Evolutionary conservation across 2,888 invertebrate species (phyloP).

Genomic region (Caenorhabditis doughertyi): DNA sequence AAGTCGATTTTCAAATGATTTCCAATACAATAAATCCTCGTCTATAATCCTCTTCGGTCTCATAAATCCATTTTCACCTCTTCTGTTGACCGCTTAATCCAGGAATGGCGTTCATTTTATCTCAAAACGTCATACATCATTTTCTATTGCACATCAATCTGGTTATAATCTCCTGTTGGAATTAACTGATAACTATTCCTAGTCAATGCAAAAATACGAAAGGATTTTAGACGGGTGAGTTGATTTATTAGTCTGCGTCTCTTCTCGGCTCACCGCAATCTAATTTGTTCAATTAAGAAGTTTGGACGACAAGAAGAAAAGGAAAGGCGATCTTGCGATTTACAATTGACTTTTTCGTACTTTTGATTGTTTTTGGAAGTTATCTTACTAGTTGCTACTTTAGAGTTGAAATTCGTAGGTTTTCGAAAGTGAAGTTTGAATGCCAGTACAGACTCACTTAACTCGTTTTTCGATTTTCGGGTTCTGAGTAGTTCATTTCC

Average conservation of each 20-base stretch:
- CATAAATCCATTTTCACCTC: constrained; percentile 7
- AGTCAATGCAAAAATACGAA: constrained; percentile 23
- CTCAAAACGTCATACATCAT: constrained; percentile 13
- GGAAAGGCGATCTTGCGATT: not conserved
- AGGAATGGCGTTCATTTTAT: not conserved
- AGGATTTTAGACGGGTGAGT: constrained; percentile 16
- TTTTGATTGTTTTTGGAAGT: constrained; percentile 27
- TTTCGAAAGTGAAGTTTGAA: no score
- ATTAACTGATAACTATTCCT: constrained; percentile 46
- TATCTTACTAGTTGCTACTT: not conserved
- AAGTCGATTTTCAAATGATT: no score
- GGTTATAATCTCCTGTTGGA: constrained; percentile 36
- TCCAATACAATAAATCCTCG: not conserved
- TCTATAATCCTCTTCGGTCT: not conserved
- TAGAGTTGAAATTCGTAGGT: not conserved
- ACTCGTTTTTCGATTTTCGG: no score
- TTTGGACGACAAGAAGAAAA: constrained; percentile 5
- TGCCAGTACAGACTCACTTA: no score
- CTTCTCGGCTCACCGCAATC: constrained; percentile 7
- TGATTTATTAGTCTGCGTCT: constrained; percentile 57
- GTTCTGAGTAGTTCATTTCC: no score
- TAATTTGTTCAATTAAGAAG: constrained; percentile 56
- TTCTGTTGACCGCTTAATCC: constrained; percentile 29
- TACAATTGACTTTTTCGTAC: constrained; percentile 34
- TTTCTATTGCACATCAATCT: constrained; percentile 15